Evolutionary conservation across 2,797 vertebrate genomes (phyloP).

Genomic region (Myiotriccus ornatus): DNA sequence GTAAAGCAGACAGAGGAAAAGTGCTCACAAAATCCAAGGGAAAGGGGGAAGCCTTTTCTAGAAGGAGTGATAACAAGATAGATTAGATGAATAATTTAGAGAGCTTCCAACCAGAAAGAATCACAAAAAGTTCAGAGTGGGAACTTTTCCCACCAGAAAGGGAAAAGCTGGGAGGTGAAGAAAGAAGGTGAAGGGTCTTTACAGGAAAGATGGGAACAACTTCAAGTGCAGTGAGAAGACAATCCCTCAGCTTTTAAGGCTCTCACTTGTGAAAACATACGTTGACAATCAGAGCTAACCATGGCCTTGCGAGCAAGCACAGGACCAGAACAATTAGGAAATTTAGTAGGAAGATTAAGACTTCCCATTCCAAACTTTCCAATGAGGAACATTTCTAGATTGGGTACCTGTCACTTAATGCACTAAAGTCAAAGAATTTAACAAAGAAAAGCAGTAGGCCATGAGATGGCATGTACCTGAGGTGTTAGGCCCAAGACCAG

Average conservation of each 20-base stretch:
- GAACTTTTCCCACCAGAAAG: too few species aligned
- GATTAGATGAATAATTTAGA: background rate
- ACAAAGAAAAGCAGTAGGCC: background rate
- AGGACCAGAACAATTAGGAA: background rate
- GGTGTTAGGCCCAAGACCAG: background rate
- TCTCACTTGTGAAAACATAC: background rate
- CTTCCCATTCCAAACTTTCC: background rate
- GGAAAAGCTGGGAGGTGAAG: background rate
- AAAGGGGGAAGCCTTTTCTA: background rate
- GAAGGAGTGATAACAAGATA: background rate
- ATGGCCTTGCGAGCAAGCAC: accelerated
- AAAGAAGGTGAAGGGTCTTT: background rate
- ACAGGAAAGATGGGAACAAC: background rate
- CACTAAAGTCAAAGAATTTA: background rate
- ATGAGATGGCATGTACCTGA: background rate
- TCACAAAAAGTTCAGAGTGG: background rate
- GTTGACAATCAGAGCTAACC: background rate
- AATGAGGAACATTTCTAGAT: background rate
- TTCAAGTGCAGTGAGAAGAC: background rate
- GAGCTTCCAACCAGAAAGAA: background rate
- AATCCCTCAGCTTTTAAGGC: background rate
- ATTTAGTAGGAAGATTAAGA: background rate
- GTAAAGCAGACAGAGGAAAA: background rate
- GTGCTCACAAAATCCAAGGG: background rate
- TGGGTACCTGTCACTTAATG: background rate